Evolutionary conservation across 2,113 vertebrate species (phyloP).

Genomic region (Hemiscyllium ocellatum): DNA sequence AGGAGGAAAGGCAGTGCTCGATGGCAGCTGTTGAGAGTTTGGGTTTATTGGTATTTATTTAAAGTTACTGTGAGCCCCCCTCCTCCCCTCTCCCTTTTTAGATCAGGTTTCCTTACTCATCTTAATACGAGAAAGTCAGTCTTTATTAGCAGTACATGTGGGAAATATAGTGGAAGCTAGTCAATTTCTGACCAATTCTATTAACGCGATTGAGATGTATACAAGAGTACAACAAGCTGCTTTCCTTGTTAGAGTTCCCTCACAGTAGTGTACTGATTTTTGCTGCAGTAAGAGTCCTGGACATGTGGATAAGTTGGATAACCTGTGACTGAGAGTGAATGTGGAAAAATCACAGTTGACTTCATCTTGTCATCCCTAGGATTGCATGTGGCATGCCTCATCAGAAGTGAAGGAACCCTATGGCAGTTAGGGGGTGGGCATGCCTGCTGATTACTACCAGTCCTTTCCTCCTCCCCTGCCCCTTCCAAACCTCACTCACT

Average conservation of each 20-base stretch:
- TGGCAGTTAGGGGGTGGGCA: neutral
- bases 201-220: neutral
- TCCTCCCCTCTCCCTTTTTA: neutral
- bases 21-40: neutral
- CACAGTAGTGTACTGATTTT: neutral
- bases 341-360: neutral
- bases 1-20: neutral
- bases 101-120: neutral
- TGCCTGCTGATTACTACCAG: neutral
- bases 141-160: neutral
- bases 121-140: neutral
- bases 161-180: neutral
- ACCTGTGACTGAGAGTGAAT: neutral
- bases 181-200: neutral
- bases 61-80: neutral
- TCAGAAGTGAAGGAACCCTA: neutral
- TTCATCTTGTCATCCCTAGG: neutral
- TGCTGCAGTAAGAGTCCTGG: neutral
- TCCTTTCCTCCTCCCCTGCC: neutral
- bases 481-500: neutral
- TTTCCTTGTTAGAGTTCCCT: neutral
- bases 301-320: neutral
- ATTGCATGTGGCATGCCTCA: neutral
- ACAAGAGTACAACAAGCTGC: neutral
- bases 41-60: neutral